A percentile compares a stretch with the other conserved stretches of the same genome.
phyloP scores from a whole-genome alignment of 2,888 invertebrate species.

The Xestoiulus laeticollis region DNA sequence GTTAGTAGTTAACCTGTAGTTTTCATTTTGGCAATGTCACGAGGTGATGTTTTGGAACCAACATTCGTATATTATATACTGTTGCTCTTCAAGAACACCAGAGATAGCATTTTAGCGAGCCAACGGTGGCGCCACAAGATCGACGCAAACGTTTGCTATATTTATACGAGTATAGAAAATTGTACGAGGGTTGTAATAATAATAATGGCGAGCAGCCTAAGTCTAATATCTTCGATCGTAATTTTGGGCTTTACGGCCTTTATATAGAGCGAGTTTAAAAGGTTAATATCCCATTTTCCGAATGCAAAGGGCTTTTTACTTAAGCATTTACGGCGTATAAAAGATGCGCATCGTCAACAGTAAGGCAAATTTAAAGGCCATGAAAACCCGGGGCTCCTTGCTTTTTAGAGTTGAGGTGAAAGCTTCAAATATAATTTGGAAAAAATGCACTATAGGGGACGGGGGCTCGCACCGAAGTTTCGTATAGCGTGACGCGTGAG shows the following conservation, averaged over 20 bases:
- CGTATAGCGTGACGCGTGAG: background rate
- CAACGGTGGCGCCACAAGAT: background rate
- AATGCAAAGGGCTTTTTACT: conserved; percentile 26
- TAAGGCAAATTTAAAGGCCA: background rate
- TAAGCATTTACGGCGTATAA: background rate
- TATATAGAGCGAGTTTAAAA: background rate
- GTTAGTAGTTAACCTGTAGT: too few relatives aligned
- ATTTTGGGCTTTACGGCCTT: background rate
- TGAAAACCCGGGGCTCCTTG: background rate
- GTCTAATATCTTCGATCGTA: conserved; percentile 26
- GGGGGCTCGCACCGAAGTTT: background rate
- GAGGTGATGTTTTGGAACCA: too few relatives aligned
- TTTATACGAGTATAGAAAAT: background rate
- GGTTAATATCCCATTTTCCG: conserved; percentile 8
- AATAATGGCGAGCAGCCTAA: background rate
- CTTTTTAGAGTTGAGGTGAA: background rate
- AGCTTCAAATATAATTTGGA: background rate
- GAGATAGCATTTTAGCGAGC: too few relatives aligned
- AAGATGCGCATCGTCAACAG: background rate
- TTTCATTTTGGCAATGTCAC: too few relatives aligned
- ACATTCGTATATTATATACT: too few relatives aligned
- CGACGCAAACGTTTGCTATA: background rate
- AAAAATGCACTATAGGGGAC: background rate
- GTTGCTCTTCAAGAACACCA: too few relatives aligned
- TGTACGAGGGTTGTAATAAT: background rate